Evolutionary conservation across 2,113 vertebrate genomes (phyloP).

Genomic region (Gobio gobio): DNA sequence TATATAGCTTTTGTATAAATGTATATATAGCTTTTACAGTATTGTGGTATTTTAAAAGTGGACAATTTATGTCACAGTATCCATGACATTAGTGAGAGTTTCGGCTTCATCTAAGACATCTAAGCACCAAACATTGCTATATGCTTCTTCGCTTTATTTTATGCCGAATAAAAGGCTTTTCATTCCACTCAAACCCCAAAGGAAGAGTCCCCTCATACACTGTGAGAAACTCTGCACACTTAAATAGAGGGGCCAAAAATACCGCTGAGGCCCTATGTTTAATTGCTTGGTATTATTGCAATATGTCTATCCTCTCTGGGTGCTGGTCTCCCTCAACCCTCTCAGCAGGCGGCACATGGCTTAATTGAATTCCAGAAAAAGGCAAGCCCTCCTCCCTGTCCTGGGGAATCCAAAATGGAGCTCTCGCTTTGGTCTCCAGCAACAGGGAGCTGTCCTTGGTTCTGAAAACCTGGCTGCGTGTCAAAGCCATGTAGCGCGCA

Average conservation of each 20-base stretch:
- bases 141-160: slow-evolving; percentile 31
- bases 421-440: slow-evolving; percentile 59
- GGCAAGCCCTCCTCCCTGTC: slow-evolving; percentile 37
- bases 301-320: slow-evolving; percentile 55
- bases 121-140: slow-evolving; percentile 45
- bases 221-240: slow-evolving; percentile 48
- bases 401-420: slow-evolving; percentile 64
- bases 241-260: slow-evolving; percentile 69
- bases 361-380: slow-evolving; percentile 67
- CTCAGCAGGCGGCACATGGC: slow-evolving; percentile 54
- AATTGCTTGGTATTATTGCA: slow-evolving; percentile 66
- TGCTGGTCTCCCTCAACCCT: slow-evolving; percentile 47
- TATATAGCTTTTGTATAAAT: too few relatives aligned
- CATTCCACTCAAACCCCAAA: slow-evolving; percentile 41
- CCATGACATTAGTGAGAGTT: slow-evolving; percentile 18
- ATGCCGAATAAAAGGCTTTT: slow-evolving; percentile 49
- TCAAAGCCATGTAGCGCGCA: slow-evolving; percentile 61
- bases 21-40: not conserved
- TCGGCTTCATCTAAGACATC: slow-evolving; percentile 44
- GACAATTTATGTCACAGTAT: not conserved
- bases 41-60: not conserved
- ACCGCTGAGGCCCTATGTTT: slow-evolving; percentile 66
- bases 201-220: slow-evolving; percentile 38
- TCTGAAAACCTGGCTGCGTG: slow-evolving; percentile 68
- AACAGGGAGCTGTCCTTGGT: slow-evolving; percentile 73